Conservation (phyloP, 2,113 vertebrate species). For the Malurus alboscapulatus region DNA sequence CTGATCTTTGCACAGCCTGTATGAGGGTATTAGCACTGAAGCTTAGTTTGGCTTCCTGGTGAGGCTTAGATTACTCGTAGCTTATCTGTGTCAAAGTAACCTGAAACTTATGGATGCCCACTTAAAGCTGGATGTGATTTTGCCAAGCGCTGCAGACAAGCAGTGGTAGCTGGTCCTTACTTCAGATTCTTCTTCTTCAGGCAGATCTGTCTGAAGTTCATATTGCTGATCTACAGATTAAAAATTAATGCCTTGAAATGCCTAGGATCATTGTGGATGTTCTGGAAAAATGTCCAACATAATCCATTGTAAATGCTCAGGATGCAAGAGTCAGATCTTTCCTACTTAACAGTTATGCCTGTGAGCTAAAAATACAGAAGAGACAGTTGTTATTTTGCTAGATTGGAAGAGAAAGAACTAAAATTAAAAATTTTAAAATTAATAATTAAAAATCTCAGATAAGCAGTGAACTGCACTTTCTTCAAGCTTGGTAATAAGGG, state of each 20-base stretch:
- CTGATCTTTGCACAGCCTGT: not conserved
- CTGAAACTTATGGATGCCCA: not conserved
- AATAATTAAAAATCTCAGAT: not conserved
- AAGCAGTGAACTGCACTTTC: not conserved
- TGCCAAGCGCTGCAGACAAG: not conserved
- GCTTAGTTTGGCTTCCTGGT: not conserved
- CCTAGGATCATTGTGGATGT: not conserved
- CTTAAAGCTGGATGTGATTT: not conserved
- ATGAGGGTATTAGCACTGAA: not conserved
- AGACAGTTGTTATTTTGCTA: not conserved
- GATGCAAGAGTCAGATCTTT: not conserved
- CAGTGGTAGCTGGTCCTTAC: not conserved
- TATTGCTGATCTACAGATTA: not conserved
- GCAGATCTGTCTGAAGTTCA: not conserved
- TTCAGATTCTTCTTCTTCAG: not conserved
- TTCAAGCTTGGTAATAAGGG: not conserved
- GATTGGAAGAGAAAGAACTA: not conserved
- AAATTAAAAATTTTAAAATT: not conserved
- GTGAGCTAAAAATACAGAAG: not conserved
- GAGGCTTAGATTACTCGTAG: not conserved
- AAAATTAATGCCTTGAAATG: conserved; percentile 14
- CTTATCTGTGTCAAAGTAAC: not conserved
- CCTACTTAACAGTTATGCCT: not conserved
- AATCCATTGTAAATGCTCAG: not conserved
- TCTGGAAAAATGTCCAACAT: not conserved